Evolutionary conservation across 2,888 invertebrate species (phyloP).

Genomic region (Caenorhabditis plicata): DNA sequence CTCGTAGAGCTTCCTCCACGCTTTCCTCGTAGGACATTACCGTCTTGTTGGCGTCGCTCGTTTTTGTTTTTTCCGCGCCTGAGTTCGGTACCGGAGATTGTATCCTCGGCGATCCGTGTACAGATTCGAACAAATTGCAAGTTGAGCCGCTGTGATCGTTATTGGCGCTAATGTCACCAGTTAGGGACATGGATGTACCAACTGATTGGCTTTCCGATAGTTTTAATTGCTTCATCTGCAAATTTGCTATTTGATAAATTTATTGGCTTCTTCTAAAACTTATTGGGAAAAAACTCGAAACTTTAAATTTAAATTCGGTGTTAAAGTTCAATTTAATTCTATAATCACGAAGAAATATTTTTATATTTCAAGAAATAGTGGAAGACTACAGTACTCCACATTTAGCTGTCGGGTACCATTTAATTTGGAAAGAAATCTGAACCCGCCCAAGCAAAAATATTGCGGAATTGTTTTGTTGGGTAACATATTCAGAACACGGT

Average conservation of each 20-base stretch:
- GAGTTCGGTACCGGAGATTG: not conserved
- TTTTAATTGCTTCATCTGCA: constrained; percentile 49
- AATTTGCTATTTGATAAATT: not conserved
- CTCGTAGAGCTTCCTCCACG: constrained; percentile 44
- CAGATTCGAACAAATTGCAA: constrained; percentile 39
- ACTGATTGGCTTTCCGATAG: constrained; percentile 44
- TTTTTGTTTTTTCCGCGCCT: not conserved
- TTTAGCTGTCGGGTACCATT: too few species aligned
- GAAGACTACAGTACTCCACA: too few species aligned
- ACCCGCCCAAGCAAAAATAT: too few species aligned
- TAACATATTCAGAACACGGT: too few species aligned
- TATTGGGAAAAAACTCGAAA: not conserved
- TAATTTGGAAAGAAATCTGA: too few species aligned
- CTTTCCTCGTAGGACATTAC: constrained; percentile 42
- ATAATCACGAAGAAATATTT: too few species aligned
- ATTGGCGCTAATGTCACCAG: constrained; percentile 11
- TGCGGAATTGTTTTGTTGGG: too few species aligned
- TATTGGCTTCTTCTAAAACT: not conserved
- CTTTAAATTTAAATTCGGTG: too few species aligned
- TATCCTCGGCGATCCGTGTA: constrained; percentile 21
- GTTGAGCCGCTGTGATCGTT: constrained; percentile 32
- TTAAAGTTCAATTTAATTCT: too few species aligned
- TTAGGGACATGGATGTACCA: constrained; percentile 50
- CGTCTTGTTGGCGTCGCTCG: constrained; percentile 5
- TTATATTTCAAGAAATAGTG: too few species aligned